These are phyloP conservation scores for Hedychridium roseum DNA, from an alignment of 2,888 invertebrate species.

Conservation along the genomic window DNA sequence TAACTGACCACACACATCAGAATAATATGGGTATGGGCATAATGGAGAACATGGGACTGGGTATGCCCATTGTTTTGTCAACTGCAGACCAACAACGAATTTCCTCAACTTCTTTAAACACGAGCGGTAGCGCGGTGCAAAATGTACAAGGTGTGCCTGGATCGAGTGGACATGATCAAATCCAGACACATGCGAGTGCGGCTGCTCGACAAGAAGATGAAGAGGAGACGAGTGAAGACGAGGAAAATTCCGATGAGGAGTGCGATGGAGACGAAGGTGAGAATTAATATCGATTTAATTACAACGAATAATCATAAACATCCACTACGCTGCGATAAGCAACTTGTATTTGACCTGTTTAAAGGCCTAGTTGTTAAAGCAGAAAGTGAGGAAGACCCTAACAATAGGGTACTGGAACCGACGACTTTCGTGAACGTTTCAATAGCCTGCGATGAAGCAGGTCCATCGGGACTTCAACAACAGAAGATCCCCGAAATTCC, in stretches of 20 bases:
- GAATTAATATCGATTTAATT: too few relatives aligned
- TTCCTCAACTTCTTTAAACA: conserved; percentile 61
- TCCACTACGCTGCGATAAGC: too few relatives aligned
- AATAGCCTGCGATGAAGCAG: conserved; percentile 60
- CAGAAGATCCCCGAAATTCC: conserved; percentile 58
- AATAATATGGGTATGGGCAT: conserved; percentile 57
- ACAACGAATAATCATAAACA: too few relatives aligned
- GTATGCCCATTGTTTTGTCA: conserved; percentile 55
- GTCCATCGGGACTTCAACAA: conserved; percentile 62
- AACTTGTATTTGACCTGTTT: conserved; percentile 4
- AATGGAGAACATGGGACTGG: conserved; percentile 57
- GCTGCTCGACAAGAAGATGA: conserved; percentile 49
- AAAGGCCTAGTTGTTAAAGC: conserved; percentile 60
- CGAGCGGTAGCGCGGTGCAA: conserved; percentile 49
- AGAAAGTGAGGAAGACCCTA: conserved; percentile 57
- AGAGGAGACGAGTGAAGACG: conserved; percentile 56
- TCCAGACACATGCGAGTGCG: conserved; percentile 47
- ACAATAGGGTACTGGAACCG: conserved; percentile 53
- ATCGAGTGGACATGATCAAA: conserved; percentile 55
- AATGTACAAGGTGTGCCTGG: conserved; percentile 56
- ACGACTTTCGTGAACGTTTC: conserved; percentile 60
- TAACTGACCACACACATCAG: conserved; percentile 52
- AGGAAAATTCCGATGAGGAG: conserved; percentile 59
- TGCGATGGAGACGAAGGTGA: conserved; percentile 59
- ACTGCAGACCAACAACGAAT: conserved; percentile 52